Conservation (phyloP, 2,113 vertebrate species). For the Cacatua alba region DNA sequence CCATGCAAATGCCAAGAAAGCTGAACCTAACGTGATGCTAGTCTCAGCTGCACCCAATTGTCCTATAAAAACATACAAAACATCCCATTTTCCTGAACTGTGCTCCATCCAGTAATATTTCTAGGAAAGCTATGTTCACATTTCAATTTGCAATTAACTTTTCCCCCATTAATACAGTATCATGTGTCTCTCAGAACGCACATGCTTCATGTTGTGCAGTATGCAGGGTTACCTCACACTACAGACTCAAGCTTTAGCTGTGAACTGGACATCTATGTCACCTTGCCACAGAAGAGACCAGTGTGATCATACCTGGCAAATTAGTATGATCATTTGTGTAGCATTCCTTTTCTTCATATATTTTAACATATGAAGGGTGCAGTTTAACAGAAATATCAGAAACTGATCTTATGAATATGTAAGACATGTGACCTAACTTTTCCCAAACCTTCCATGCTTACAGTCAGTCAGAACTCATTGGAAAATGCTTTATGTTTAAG, state of each 20-base stretch:
- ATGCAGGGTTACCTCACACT: background rate
- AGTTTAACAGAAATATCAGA: background rate
- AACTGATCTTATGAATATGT: background rate
- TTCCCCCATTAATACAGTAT: background rate
- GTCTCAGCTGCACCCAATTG: background rate
- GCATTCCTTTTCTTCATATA: background rate
- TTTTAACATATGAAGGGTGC: background rate
- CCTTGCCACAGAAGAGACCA: background rate
- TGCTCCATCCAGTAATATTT: background rate
- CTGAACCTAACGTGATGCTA: background rate
- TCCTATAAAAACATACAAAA: background rate
- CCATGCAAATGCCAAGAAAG: background rate
- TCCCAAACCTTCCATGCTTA: background rate
- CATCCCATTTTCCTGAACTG: background rate
- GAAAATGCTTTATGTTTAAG: background rate
- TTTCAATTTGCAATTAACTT: background rate
- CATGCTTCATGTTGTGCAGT: accelerated
- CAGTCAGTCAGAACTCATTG: background rate
- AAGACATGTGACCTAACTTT: background rate
- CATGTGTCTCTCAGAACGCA: background rate
- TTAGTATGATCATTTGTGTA: background rate
- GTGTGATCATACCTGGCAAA: background rate
- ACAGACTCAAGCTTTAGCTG: background rate
- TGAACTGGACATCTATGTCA: background rate
- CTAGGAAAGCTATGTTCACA: background rate